Conservation (phyloP, 2,113 vertebrate genomes). For the Osmerus mordax region DNA sequence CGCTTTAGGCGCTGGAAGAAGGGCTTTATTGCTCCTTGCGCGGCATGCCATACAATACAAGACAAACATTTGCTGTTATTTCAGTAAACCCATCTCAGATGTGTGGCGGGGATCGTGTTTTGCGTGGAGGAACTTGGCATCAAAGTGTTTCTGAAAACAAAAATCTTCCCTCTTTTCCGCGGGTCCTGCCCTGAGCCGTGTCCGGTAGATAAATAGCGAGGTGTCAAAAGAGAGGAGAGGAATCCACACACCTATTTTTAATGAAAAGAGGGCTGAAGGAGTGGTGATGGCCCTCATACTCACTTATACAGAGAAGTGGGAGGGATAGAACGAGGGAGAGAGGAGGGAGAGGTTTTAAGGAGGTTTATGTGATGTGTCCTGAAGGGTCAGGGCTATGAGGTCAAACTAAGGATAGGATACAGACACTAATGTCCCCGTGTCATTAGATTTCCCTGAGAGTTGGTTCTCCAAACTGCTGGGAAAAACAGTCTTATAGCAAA, state of each 20-base stretch:
- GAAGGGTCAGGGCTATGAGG: too few relatives aligned
- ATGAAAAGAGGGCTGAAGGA: slow-evolving; percentile 48
- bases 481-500: too few relatives aligned
- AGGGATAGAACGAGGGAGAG: neutral
- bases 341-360: too few relatives aligned
- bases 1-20: slow-evolving; percentile 74
- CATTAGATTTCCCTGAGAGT: too few relatives aligned
- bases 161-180: slow-evolving; percentile 52
- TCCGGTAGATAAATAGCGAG: slow-evolving; percentile 63
- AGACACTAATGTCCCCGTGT: too few relatives aligned
- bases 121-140: slow-evolving; percentile 67
- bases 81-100: slow-evolving; percentile 80
- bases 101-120: slow-evolving; percentile 58
- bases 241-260: slow-evolving; percentile 51
- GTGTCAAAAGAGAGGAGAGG: slow-evolving; percentile 61
- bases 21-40: slow-evolving; percentile 77
- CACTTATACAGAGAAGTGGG: slow-evolving; percentile 12
- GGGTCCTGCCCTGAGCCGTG: slow-evolving; percentile 53
- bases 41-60: slow-evolving; percentile 82
- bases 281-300: slow-evolving; percentile 21
- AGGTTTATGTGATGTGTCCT: too few relatives aligned
- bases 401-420: too few relatives aligned
- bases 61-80: slow-evolving; percentile 83
- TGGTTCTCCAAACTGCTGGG: too few relatives aligned
- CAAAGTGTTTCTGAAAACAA: slow-evolving; percentile 70